phyloP scores from a whole-genome alignment of 2,113 vertebrate genomes.

The Cyprinodon variegatus region DNA sequence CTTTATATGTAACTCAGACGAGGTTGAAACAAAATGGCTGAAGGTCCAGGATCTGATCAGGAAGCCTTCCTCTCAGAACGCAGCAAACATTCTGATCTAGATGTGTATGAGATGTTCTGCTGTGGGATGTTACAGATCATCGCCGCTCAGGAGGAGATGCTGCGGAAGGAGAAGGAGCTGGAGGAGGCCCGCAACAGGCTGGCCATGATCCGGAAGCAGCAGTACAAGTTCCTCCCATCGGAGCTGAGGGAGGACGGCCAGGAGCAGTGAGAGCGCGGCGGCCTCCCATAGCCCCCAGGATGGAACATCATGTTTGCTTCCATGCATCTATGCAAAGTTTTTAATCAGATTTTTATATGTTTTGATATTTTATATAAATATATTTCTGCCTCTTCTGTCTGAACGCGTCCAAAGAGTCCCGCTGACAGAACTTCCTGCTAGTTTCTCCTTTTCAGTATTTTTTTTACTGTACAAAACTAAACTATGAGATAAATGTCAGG shows the following conservation, averaged over 20 bases:
- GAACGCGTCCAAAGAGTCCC: slow-evolving; percentile 3
- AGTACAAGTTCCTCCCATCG: slow-evolving; percentile 96
- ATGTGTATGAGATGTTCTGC: neutral
- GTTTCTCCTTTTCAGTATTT: slow-evolving; percentile 11
- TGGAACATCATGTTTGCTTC: slow-evolving; percentile 6
- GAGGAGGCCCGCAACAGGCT: slow-evolving; percentile 94
- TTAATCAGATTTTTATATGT: slow-evolving; percentile 44
- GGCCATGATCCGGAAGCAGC: slow-evolving; percentile 95
- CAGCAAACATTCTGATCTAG: neutral
- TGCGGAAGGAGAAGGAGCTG: slow-evolving; percentile 94
- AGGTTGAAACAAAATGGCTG: too few relatives aligned
- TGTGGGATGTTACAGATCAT: slow-evolving; percentile 86
- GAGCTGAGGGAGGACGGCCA: slow-evolving; percentile 91
- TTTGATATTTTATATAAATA: neutral
- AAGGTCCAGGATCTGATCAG: too few relatives aligned
- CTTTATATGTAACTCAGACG: too few relatives aligned
- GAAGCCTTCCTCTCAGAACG: too few relatives aligned
- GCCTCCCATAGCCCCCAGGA: slow-evolving; percentile 1
- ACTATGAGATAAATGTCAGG: slow-evolving; percentile 6
- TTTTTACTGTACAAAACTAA: slow-evolving; percentile 29
- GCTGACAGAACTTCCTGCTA: neutral
- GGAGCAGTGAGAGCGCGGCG: slow-evolving; percentile 70
- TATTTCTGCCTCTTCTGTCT: neutral
- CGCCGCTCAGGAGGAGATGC: slow-evolving; percentile 97
- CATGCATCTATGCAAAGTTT: slow-evolving; percentile 15